Conservation (phyloP, 2,888 invertebrate genomes). For the Erebia aethiops region DNA sequence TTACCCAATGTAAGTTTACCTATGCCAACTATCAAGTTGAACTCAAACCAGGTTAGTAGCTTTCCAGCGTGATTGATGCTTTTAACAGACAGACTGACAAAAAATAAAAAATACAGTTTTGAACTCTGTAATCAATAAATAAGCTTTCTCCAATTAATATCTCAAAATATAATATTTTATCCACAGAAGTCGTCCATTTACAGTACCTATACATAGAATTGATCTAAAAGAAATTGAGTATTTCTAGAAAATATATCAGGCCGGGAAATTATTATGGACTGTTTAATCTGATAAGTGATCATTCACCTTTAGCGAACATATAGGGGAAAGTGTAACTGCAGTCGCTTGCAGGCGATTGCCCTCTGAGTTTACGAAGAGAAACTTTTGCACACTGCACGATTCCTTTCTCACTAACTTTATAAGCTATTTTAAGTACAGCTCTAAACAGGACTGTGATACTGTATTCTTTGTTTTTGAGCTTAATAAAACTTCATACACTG, state of each 20-base stretch:
- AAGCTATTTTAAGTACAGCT: conserved; percentile 13
- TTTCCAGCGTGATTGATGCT: too few species aligned
- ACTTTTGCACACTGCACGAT: conserved; percentile 31
- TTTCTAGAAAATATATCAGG: background rate
- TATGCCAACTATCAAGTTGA: too few species aligned
- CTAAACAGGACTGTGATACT: background rate
- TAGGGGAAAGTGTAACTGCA: conserved; percentile 38
- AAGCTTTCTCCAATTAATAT: too few species aligned
- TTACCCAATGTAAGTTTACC: too few species aligned
- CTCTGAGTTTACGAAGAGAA: conserved; percentile 29
- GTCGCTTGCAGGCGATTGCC: conserved; percentile 31
- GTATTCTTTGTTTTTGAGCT: background rate
- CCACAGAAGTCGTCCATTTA: too few species aligned
- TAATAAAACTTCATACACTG: too few species aligned
- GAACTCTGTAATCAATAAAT: too few species aligned
- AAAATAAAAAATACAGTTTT: too few species aligned
- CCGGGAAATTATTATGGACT: background rate
- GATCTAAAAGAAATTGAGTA: background rate
- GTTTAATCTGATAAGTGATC: conserved; percentile 4
- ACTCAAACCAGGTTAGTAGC: too few species aligned
- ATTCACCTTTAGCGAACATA: conserved; percentile 11
- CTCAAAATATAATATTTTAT: too few species aligned
- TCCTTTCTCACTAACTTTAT: conserved; percentile 26
- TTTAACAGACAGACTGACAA: too few species aligned
- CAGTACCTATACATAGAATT: background rate